Percentiles rank a stretch among this genome's conserved stretches.
These are phyloP conservation scores for Hippocampus zosterae DNA, from an alignment of 2,113 vertebrate species.

Conservation along the genomic window DNA sequence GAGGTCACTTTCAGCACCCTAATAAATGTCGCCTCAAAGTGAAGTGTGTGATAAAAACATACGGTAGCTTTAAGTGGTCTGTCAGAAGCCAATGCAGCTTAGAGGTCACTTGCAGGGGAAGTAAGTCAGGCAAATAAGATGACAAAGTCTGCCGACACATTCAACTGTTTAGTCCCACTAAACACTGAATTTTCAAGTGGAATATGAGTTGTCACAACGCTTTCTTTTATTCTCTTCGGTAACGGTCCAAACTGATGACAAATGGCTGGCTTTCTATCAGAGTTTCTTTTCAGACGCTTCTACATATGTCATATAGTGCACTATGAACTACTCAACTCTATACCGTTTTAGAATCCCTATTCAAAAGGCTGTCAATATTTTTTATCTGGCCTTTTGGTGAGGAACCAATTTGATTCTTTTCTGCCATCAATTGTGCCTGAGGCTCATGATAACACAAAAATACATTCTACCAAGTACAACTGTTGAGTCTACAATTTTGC, in stretches of 20 bases:
- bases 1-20: conserved; percentile 15
- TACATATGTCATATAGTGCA: neutral
- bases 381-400: conserved; percentile 37
- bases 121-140: conserved; percentile 17
- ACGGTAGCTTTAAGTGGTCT: conserved; percentile 20
- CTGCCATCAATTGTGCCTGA: neutral
- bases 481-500: neutral
- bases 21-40: conserved; percentile 15
- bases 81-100: conserved; percentile 34
- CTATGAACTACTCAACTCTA: neutral
- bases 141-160: conserved; percentile 18
- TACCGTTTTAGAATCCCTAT: neutral
- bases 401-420: conserved; percentile 36
- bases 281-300: conserved; percentile 22
- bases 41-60: conserved; percentile 26
- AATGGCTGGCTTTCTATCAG: conserved; percentile 47
- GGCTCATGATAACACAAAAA: neutral
- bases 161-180: conserved; percentile 39
- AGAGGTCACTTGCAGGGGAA: conserved; percentile 24
- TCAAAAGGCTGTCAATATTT: conserved; percentile 37
- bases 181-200: conserved; percentile 36
- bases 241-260: conserved; percentile 13
- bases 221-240: conserved; percentile 16
- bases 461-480: neutral
- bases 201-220: conserved; percentile 24